These are phyloP conservation scores for Arge pagana DNA, from an alignment of 2,888 invertebrate genomes.

Conservation along the genomic window DNA sequence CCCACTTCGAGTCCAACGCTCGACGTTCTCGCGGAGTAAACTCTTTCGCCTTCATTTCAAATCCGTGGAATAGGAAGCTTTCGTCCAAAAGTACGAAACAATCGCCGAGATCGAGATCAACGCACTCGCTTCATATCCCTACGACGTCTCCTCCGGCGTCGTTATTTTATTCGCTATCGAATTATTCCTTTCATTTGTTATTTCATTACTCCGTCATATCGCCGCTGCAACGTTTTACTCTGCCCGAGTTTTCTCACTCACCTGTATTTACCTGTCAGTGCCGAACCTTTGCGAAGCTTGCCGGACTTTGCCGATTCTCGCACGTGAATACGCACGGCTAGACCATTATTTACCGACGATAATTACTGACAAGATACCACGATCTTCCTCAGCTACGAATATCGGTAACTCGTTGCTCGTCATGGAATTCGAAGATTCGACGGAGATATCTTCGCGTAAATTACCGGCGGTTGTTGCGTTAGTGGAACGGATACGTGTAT, in stretches of 20 bases:
- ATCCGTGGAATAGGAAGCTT: background rate
- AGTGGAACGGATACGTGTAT: too few species aligned
- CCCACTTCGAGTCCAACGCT: conserved; percentile 11
- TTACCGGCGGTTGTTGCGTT: too few species aligned
- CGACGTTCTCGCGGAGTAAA: conserved; percentile 10
- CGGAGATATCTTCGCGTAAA: too few species aligned
- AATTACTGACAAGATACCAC: too few species aligned
- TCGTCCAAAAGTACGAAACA: background rate
- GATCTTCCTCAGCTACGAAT: too few species aligned
- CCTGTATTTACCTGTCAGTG: conserved; percentile 7
- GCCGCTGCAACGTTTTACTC: conserved; percentile 9
- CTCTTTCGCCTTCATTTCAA: conserved; percentile 15
- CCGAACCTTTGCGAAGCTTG: conserved; percentile 2
- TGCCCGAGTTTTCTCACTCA: conserved; percentile 14
- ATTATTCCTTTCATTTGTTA: conserved; percentile 2
- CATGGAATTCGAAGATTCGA: too few species aligned
- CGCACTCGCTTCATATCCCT: conserved; percentile 32
- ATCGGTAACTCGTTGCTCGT: too few species aligned
- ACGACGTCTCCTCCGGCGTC: conserved; percentile 18
- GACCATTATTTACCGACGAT: conserved; percentile 1
- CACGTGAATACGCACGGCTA: background rate
- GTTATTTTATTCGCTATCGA: conserved; percentile 1
- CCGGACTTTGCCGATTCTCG: conserved; percentile 1
- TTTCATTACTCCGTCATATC: background rate
- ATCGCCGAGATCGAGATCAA: conserved; percentile 33